phyloP scores from a whole-genome alignment of 2,797 vertebrate species.

The Aldrovandia affinis region DNA sequence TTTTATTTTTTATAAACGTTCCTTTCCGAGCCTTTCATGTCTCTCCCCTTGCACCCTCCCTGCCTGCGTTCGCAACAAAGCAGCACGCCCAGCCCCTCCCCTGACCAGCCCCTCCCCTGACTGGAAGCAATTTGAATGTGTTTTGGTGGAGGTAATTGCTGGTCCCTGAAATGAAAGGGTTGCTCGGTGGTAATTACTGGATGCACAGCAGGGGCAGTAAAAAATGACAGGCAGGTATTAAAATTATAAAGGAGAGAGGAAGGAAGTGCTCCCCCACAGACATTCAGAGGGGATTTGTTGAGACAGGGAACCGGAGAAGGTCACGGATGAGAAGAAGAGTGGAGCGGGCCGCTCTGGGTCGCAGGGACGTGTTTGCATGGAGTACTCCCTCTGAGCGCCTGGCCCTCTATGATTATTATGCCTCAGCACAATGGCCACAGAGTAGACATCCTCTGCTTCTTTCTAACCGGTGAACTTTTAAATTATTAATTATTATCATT shows the following conservation, averaged over 20 bases:
- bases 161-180: conserved; percentile 79
- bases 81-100: background rate
- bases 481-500: background rate
- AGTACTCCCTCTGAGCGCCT: background rate
- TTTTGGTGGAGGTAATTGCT: conserved; percentile 69
- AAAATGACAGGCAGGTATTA: conserved; percentile 59
- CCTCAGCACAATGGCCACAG: background rate
- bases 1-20: background rate
- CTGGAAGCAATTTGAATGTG: conserved; percentile 38
- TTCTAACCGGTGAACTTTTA: background rate
- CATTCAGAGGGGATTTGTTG: background rate
- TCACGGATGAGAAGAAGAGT: background rate
- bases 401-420: background rate
- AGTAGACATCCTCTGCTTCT: background rate
- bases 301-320: conserved; percentile 10
- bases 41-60: background rate
- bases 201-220: conserved; percentile 70
- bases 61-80: background rate
- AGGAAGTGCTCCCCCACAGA: conserved; percentile 61
- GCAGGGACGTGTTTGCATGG: background rate
- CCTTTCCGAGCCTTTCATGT: conserved; percentile 10
- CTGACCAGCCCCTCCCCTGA: background rate
- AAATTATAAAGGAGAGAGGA: conserved; percentile 64
- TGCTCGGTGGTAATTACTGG: conserved; percentile 74
- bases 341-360: background rate